phyloP scores from a whole-genome alignment of 2,797 vertebrate genomes.

The Octomys mimax region DNA sequence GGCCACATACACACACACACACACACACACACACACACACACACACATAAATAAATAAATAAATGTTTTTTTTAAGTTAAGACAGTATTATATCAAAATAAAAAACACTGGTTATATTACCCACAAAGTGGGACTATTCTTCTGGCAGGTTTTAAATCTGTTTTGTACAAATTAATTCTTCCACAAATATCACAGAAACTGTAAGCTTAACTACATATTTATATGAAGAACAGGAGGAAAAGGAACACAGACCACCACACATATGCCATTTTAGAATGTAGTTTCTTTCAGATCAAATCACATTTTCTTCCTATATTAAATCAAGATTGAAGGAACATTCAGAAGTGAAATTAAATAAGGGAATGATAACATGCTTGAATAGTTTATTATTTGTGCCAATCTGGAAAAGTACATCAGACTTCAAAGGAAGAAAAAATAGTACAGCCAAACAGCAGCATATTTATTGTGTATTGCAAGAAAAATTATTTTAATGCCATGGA shows the following conservation, averaged over 20 bases:
- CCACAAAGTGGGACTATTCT: background rate
- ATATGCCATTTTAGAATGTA: background rate
- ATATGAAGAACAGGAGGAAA: slow-evolving; percentile 1
- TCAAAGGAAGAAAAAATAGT: slow-evolving; percentile 51
- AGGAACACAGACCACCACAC: background rate
- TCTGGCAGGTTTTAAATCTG: slow-evolving; percentile 52
- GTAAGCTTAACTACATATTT: slow-evolving; percentile 29
- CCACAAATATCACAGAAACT: slow-evolving; percentile 53
- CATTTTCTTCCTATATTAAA: slow-evolving; percentile 52
- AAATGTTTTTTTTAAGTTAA: too few relatives aligned
- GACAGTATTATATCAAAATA: slow-evolving; percentile 16
- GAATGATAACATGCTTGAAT: background rate
- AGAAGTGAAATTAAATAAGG: slow-evolving; percentile 63
- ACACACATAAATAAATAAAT: too few relatives aligned
- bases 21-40: too few relatives aligned
- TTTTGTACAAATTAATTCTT: slow-evolving; percentile 67
- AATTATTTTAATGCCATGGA: slow-evolving; percentile 38
- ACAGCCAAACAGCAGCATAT: slow-evolving; percentile 13
- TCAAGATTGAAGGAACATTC: background rate
- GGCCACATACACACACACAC: too few relatives aligned
- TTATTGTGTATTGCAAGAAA: slow-evolving; percentile 57
- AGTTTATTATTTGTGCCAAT: slow-evolving; percentile 49
- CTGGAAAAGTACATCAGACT: slow-evolving; percentile 53
- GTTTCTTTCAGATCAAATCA: background rate
- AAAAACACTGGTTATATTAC: background rate